A percentile compares a stretch with the other conserved stretches of the same genome.
Evolutionary conservation across 2,113 vertebrate species (phyloP).

Genomic region (Aleadryas rufinucha): DNA sequence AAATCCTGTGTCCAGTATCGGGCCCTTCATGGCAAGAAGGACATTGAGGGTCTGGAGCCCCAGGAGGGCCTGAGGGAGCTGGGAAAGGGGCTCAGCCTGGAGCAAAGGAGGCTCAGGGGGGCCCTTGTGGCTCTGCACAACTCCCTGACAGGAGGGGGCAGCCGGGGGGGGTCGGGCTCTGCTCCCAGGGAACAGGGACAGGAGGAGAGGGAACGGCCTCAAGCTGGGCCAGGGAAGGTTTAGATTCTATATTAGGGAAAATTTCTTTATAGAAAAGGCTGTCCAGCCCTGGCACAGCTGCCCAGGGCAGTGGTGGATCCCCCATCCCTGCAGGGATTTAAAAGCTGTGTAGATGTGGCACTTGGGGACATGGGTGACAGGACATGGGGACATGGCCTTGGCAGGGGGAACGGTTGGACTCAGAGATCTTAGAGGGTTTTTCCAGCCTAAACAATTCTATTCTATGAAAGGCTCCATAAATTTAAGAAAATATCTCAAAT

Average conservation of each 20-base stretch:
- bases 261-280: background rate
- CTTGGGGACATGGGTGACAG: background rate
- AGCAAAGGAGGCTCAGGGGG: background rate
- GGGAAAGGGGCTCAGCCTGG: background rate
- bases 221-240: background rate
- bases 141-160: background rate
- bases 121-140: background rate
- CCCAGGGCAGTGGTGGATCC: background rate
- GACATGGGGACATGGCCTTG: background rate
- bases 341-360: background rate
- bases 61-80: background rate
- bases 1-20: background rate
- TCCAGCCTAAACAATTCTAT: background rate
- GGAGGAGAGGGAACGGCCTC: background rate
- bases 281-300: background rate
- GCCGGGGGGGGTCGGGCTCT: fast-evolving
- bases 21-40: background rate
- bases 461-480: background rate
- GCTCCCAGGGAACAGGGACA: background rate
- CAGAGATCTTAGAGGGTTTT: background rate
- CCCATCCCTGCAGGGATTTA: background rate
- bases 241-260: no score
- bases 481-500: background rate
- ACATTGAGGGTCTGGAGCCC: background rate
- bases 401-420: background rate